Percentiles rank a stretch among this genome's conserved stretches.
phyloP scores from a whole-genome alignment of 2,113 vertebrate species.

The Psettodes erumei region DNA sequence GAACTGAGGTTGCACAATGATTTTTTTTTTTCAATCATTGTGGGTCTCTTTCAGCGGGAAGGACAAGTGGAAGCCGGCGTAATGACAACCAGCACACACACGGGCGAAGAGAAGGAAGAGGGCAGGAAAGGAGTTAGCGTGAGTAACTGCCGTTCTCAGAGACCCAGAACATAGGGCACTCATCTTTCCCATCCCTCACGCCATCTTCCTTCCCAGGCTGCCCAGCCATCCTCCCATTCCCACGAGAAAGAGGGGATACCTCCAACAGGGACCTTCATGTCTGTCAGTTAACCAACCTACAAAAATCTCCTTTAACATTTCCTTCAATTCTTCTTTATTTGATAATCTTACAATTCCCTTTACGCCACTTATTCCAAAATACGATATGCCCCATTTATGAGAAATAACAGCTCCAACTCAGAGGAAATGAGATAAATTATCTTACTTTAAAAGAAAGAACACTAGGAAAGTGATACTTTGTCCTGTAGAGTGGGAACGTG shows the following conservation, averaged over 20 bases:
- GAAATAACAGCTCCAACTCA: background rate
- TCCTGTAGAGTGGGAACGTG: no score
- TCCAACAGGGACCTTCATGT: slow-evolving; percentile 40
- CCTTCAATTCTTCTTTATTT: background rate
- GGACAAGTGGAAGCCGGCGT: slow-evolving; percentile 92
- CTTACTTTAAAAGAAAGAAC: slow-evolving; percentile 5
- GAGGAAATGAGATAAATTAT: background rate
- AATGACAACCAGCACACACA: slow-evolving; percentile 86
- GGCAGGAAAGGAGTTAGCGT: slow-evolving; percentile 78
- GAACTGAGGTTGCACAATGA: background rate
- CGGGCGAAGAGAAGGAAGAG: slow-evolving; percentile 78
- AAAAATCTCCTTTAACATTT: background rate
- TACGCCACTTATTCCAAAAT: background rate
- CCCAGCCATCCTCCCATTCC: slow-evolving; percentile 64
- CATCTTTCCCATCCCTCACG: slow-evolving; percentile 68
- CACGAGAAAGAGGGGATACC: slow-evolving; percentile 63
- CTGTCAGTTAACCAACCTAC: slow-evolving; percentile 39
- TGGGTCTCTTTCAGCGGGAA: slow-evolving; percentile 85
- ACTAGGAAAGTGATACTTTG: no score
- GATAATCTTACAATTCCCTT: background rate
- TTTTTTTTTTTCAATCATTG: slow-evolving; percentile 18
- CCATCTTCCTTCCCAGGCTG: slow-evolving; percentile 55
- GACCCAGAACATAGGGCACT: slow-evolving; percentile 56
- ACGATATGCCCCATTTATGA: background rate
- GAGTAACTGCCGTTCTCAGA: slow-evolving; percentile 76